Evolutionary conservation across 1,140 invertebrate genomes (phyloP).

Genomic region (Caerostris extrusa): DNA sequence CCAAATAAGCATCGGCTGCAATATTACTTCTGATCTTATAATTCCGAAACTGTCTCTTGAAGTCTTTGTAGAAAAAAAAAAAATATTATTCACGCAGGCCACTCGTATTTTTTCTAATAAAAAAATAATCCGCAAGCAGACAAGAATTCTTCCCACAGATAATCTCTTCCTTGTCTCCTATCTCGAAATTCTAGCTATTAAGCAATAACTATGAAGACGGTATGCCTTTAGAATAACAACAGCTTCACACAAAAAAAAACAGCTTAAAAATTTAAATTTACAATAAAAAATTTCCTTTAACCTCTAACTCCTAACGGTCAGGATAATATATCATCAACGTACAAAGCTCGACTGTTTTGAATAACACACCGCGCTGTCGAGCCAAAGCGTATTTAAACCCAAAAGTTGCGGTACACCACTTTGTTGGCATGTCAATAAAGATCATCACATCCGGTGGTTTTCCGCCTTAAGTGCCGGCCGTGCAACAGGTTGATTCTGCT

Average conservation of each 20-base stretch:
- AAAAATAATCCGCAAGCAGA: neutral
- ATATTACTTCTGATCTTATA: neutral
- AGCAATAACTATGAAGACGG: neutral
- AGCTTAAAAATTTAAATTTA: too few relatives aligned
- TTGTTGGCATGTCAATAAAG: neutral
- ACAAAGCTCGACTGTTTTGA: too few relatives aligned
- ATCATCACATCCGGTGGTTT: conserved; percentile 6
- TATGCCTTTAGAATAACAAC: too few relatives aligned
- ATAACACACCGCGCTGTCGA: too few relatives aligned
- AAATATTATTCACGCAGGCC: neutral
- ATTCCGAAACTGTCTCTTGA: conserved; percentile 9
- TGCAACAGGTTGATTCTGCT: conserved; percentile 16
- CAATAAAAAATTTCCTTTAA: too few relatives aligned
- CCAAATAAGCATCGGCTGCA: conserved; percentile 42
- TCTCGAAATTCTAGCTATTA: neutral
- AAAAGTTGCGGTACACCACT: conserved; percentile 26
- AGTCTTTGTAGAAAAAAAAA: neutral
- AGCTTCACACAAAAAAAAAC: too few relatives aligned
- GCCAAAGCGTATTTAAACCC: neutral
- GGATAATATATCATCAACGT: too few relatives aligned
- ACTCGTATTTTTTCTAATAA: neutral
- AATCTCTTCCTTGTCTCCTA: neutral
- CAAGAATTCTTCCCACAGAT: neutral
- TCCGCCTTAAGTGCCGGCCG: neutral
- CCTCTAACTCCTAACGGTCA: too few relatives aligned